Conservation (phyloP, 2,797 vertebrate species). For the Callimico goeldii region DNA sequence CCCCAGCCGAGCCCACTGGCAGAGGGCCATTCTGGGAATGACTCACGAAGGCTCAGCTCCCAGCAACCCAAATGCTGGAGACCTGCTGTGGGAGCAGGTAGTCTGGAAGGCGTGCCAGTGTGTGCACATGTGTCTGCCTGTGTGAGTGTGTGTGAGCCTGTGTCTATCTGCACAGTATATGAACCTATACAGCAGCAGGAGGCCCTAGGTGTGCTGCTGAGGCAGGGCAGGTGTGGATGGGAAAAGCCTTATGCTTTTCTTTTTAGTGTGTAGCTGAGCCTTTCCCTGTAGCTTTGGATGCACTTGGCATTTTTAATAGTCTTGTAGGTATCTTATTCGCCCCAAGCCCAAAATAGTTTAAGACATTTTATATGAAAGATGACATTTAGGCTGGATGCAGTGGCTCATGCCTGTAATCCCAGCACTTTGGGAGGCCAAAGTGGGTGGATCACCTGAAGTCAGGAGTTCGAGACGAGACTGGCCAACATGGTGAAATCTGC, state of each 20-base stretch:
- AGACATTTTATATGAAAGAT: slow-evolving; percentile 4
- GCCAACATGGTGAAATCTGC: too few species aligned
- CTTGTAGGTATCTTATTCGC: background rate
- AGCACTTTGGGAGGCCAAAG: too few species aligned
- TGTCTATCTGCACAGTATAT: background rate
- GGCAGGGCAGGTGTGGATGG: accelerated
- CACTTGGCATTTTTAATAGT: background rate
- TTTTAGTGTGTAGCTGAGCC: background rate
- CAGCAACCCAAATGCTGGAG: background rate
- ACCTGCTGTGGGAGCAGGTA: background rate
- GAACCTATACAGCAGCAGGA: background rate
- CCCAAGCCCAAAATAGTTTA: background rate
- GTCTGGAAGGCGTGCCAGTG: background rate
- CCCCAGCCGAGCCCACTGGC: background rate
- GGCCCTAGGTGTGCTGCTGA: too few species aligned
- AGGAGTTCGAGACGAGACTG: too few species aligned
- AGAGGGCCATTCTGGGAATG: background rate
- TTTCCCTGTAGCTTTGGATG: background rate
- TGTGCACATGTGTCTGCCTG: background rate
- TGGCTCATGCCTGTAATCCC: too few species aligned
- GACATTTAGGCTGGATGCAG: background rate
- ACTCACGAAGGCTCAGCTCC: background rate
- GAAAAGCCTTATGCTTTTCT: background rate
- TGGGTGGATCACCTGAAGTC: too few species aligned
- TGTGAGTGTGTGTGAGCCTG: background rate